Evolutionary conservation across 2,888 invertebrate species (phyloP), one percentile per base, ranked within the genome.

Genomic region (Keiferia lycopersicella): DNA sequence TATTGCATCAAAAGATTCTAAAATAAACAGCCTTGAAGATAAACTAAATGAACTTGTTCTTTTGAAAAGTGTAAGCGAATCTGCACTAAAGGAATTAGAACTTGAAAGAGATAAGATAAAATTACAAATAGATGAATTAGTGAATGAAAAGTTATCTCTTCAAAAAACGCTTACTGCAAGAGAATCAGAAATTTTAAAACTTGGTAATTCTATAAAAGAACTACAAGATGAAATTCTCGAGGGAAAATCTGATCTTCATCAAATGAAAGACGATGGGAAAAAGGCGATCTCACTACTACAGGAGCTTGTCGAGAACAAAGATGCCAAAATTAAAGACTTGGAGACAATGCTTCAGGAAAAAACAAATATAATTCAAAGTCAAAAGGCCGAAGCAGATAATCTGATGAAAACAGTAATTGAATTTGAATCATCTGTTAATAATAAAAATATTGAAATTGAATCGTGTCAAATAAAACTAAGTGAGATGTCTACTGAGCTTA

Each of bases 391-490:
- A 71, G 69, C 68, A 12, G 75, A 77, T 58, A 67, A 65, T 20
- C 70, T 80, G 7, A 69, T 71, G 20, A 61, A 73, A 39, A 77
- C 73, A 56, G 68, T 83, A 26, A 51, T 68, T 39, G 72, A 75
- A 61, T 71, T 84, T 20, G 74, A 82, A 64, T 66, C 64, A 8
- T 68, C 67, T 56, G 72, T 83, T 51, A 63, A 67, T 6, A 65
- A 72, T 10, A 79, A 76, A 69, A 72, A 73, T 62, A 71, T 73
- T 65, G 73, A 80, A 69, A 73, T 80, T 26, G 67, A 72, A 61
- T 73, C 75, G 57, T 66, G 78, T 12, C 72, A 73, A 57, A 38
- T 48, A 8, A 74, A 79, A 67, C 56, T 81, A 8, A 69, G 74
- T 48, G 72, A 81, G 64, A 64, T 71, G 12, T 63, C 64, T 74